Evolutionary conservation across 2,888 invertebrate species (phyloP), one percentile per base, ranked within the genome.

Genomic region (Platycheirus albimanus): DNA sequence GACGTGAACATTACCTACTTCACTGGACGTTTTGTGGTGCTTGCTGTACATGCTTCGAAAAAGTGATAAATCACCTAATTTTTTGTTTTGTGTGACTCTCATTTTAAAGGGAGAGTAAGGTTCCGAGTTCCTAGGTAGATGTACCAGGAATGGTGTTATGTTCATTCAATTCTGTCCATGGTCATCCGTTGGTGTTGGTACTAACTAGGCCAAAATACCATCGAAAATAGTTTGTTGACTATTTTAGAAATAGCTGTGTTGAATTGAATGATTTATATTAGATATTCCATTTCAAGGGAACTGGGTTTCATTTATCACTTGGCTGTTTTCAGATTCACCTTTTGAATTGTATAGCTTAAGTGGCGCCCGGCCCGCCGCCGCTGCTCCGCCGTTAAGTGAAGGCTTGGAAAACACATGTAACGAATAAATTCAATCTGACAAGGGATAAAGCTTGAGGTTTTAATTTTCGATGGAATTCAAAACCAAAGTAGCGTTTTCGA

Each of bases 241-340:
- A 56, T 71, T 78, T 61, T 61, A 24, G 54, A 49, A 79, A 64
- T 51, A 41, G 33, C 36, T 58, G 41, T 61, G 58, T 58, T 71
- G 61, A 75, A 58, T 51, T 30, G 56, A 58, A 58, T 69, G 75
- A 71, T 70, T 58, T 71, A 81, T 70, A 81, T 66, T 24, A 66
- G 51, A 2, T 20, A 47, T 45, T 63, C 36, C 54, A 49, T 47
- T 41, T 5, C n/a, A 10, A 38, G 41, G 19, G 24, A 47, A n/a
- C 36, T 8, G 41, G 67, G 19, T 38, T 70, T 38, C 43, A 45
- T 70, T 56, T 51, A 75, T 69, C 67, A 47, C 54, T 49, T 24
- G 28, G 33, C 13, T 74, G 33, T 61, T 74, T 45, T 10, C n/a
- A 30, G n/a, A 74, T 24, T 43, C 66, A 75, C 67, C 67, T 75